phyloP scores from a whole-genome alignment of 2,888 invertebrate species.

The Anticlea derivata region DNA sequence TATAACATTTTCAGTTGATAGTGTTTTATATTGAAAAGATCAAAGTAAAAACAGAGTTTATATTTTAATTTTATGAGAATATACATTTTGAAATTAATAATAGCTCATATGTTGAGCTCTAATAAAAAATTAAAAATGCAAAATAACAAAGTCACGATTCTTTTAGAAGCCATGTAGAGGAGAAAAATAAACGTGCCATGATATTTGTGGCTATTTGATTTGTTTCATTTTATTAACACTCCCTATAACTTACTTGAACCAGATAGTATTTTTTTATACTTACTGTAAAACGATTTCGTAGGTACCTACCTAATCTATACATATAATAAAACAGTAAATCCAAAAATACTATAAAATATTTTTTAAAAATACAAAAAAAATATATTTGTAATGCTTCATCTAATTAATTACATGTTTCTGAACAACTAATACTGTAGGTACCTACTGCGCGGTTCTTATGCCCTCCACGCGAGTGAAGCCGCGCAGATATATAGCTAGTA shows the following conservation, averaged over 20 bases:
- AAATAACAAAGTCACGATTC: constrained; percentile 84
- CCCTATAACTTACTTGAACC: neutral
- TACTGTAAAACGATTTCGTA: no score
- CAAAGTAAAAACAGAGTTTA: constrained; percentile 82
- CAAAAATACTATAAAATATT: no score
- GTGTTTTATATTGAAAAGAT: constrained; percentile 59
- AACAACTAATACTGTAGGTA: no score
- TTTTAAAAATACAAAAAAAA: no score
- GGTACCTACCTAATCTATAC: no score
- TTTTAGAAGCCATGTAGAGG: constrained; percentile 85
- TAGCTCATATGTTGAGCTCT: constrained; percentile 75
- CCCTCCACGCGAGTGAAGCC: no score
- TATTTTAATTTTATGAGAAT: constrained; percentile 81
- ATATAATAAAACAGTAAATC: no score
- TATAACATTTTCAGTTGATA: constrained; percentile 80
- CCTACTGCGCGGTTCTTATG: no score
- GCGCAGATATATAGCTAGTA: no score
- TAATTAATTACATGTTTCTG: no score
- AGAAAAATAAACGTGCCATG: constrained; percentile 85
- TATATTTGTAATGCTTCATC: no score
- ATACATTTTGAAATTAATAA: constrained; percentile 81
- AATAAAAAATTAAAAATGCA: constrained; percentile 79
- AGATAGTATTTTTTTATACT: no score
- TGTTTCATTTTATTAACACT: constrained; percentile 55
- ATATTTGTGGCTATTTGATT: constrained; percentile 78